phyloP scores from a whole-genome alignment of 2,113 vertebrate genomes.

The Ageneiosus marmoratus region DNA sequence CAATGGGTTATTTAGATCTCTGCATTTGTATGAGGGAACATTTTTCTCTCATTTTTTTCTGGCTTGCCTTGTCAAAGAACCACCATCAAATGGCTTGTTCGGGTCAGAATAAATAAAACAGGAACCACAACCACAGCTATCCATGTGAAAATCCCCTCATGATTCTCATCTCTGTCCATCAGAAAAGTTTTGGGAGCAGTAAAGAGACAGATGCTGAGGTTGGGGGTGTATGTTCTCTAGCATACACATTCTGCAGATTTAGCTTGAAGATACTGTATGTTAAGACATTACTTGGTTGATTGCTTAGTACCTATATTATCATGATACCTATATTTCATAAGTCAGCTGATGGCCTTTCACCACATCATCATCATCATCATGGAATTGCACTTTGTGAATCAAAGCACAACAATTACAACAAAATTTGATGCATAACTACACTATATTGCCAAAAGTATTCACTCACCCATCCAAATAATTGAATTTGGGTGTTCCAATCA shows the following conservation, averaged over 20 bases:
- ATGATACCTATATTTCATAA: too few relatives aligned
- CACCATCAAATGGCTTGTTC: constrained; percentile 51
- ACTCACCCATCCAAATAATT: too few relatives aligned
- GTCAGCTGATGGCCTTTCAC: neutral
- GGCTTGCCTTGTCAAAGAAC: constrained; percentile 41
- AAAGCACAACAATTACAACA: too few relatives aligned
- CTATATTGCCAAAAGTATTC: too few relatives aligned
- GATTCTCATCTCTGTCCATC: constrained; percentile 47
- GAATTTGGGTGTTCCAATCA: too few relatives aligned
- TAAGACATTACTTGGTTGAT: neutral
- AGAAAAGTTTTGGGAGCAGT: constrained; percentile 33
- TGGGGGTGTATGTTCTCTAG: constrained; percentile 11
- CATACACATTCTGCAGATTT: neutral
- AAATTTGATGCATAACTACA: too few relatives aligned
- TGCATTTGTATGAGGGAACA: constrained; percentile 43
- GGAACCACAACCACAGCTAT: constrained; percentile 57
- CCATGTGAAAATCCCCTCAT: constrained; percentile 52
- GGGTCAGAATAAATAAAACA: constrained; percentile 52
- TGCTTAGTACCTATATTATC: too few relatives aligned
- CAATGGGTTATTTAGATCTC: constrained; percentile 50
- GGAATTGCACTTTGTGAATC: too few relatives aligned
- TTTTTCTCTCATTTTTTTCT: constrained; percentile 55
- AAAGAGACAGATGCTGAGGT: constrained; percentile 25
- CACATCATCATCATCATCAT: neutral
- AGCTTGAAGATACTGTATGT: neutral